A percentile compares a stretch with the other conserved stretches of the same genome.
phyloP scores from a whole-genome alignment of 2,797 vertebrate species.

The Perdix hodgsoniae region DNA sequence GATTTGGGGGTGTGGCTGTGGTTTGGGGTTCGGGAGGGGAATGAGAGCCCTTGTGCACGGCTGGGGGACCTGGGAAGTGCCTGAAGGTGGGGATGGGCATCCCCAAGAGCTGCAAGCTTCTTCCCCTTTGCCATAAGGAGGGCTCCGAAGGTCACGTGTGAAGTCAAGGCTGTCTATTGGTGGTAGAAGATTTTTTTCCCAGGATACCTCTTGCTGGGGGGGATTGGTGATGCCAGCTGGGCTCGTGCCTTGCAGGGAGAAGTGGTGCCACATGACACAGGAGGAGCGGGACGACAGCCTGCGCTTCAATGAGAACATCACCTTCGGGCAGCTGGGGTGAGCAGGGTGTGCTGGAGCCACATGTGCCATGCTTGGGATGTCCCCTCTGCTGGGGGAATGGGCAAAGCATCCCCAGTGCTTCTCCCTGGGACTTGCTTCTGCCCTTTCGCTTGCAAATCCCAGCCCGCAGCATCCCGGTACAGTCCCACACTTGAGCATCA shows the following conservation, averaged over 20 bases:
- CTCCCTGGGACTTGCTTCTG: not conserved
- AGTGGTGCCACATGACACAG: constrained; percentile 98
- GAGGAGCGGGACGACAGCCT: constrained; percentile 94
- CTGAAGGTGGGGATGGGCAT: not conserved
- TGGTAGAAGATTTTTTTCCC: not conserved
- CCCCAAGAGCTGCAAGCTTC: not conserved
- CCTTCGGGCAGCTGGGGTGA: constrained; percentile 97
- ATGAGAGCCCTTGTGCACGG: rapidly evolving
- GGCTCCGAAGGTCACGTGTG: rapidly evolving
- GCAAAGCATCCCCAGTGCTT: not conserved
- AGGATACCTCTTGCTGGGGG: not conserved
- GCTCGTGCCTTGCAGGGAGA: constrained; percentile 87
- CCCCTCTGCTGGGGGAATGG: rapidly evolving
- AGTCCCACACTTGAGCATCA: rapidly evolving
- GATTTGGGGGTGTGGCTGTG: not conserved
- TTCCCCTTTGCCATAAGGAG: rapidly evolving
- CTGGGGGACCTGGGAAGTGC: too few species aligned
- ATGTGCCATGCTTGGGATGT: rapidly evolving
- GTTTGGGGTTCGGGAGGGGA: not conserved
- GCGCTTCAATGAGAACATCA: constrained; percentile 96
- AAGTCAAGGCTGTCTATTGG: not conserved
- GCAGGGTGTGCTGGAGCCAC: not conserved
- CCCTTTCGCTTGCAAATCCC: rapidly evolving
- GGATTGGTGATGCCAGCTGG: not conserved
- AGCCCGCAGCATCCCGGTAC: rapidly evolving